Evolutionary conservation across 2,888 invertebrate genomes (phyloP), one percentile per base, ranked within the genome.

Genomic region (Salpingus planirostris): DNA sequence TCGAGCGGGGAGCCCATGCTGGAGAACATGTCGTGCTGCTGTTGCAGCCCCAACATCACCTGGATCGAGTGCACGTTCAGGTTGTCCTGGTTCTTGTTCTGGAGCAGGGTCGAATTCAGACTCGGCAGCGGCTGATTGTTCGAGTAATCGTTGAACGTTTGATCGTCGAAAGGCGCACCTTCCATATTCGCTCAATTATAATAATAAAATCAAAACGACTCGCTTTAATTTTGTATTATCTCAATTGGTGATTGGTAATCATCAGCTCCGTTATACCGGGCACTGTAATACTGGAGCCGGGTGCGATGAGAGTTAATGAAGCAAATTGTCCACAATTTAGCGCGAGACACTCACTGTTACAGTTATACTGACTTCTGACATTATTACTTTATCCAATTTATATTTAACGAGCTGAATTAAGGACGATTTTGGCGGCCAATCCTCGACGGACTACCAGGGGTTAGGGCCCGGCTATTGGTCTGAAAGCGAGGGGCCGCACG

Each of bases 71-170:
- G 75, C 30, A 71, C 74, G 21, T 75, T 76, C 13, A 71, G 65
- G 28, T 71, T 71, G 12, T 60, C 60, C 31, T 59, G 56, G 31
- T 52, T 21, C 40, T 62, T 59, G 32, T 51, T 57, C 35, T 56
- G 51, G 29, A 64, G 42, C 34, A 65, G 46, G 24, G 64, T 59
- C 35, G 62, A 59, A 44, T 57, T 63, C 31, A 65, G 43, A 23
- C 64, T 62, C 10, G 66, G 61, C 24, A 69, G 47, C 11, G 69
- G 66, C 27, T 70, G 75, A 47, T 71, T 18, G 11, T 23, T 73
- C 15, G 71, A 73, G 54, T 85, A 86, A 64, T 87, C 86, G 45
- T 75, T 70, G 62, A 86, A 87, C 57, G 82, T 78, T 54, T 82
- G 80, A 58, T 87, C 87, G 59, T 87, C 87, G 65, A 86, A 72